These are phyloP conservation scores for Sphecodes monilicornis DNA, from an alignment of 2,888 invertebrate genomes.

Conservation along the genomic window DNA sequence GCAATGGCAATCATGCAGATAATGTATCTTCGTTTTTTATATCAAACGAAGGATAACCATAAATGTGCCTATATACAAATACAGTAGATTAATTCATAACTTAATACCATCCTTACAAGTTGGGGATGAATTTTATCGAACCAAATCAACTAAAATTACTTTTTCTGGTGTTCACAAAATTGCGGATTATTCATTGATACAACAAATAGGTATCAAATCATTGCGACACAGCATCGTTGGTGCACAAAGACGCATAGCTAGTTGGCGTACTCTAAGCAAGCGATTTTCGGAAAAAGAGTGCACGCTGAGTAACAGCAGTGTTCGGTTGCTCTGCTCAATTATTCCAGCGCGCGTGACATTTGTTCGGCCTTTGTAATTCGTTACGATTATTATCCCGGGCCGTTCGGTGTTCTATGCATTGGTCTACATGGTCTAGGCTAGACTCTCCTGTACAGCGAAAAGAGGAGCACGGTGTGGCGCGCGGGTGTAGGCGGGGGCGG, in stretches of 20 bases:
- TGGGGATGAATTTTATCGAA: no score
- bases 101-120: no score
- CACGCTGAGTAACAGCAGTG: neutral
- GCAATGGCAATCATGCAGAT: no score
- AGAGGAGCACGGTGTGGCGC: conserved; percentile 43
- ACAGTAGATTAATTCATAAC: no score
- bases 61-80: no score
- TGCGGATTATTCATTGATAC: no score
- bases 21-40: no score
- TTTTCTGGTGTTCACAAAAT: no score
- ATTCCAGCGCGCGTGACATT: neutral
- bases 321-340: neutral
- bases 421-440: conserved; percentile 71
- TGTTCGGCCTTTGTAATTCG: neutral
- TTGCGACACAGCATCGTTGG: neutral
- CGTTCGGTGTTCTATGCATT: conserved; percentile 16
- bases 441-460: conserved; percentile 53
- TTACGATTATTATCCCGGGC: neutral
- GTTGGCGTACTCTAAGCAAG: neutral
- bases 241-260: neutral
- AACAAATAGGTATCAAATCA: no score
- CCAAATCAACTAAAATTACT: no score
- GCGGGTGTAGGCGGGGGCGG: conserved; percentile 57
- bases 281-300: neutral
- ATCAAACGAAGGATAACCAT: no score